These are phyloP conservation scores for Elgaria multicarinata DNA, from an alignment of 2,113 vertebrate species.

Conservation along the genomic window DNA sequence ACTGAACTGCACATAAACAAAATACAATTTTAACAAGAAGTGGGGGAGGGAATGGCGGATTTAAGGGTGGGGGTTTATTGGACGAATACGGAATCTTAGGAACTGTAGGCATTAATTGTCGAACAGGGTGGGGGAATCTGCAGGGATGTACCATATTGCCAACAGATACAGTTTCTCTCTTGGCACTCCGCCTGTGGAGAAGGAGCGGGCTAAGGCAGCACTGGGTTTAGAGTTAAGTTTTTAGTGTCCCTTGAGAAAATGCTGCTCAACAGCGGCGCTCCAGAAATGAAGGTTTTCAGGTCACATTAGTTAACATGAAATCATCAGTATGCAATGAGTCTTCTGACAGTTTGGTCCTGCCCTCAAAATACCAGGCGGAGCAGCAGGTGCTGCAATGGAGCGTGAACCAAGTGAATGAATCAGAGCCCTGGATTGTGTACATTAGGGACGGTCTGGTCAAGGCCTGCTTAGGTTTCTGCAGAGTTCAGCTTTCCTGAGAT, in stretches of 20 bases:
- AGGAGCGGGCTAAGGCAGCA: slow-evolving; percentile 12
- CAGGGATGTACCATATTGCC: slow-evolving; percentile 9
- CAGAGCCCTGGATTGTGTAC: slow-evolving; percentile 43
- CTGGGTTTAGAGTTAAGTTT: slow-evolving; percentile 46
- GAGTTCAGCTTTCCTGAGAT: background rate
- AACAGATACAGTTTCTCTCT: slow-evolving; percentile 16
- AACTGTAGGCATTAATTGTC: background rate
- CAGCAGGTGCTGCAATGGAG: slow-evolving; percentile 60
- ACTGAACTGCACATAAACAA: slow-evolving; percentile 54
- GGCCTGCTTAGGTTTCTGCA: slow-evolving; percentile 1
- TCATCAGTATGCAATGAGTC: slow-evolving; percentile 69
- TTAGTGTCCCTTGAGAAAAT: slow-evolving; percentile 43
- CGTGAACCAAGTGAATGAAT: slow-evolving; percentile 16
- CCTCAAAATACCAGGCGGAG: slow-evolving; percentile 37
- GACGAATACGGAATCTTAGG: slow-evolving; percentile 16
- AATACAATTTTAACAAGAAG: slow-evolving; percentile 31
- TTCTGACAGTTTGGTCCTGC: slow-evolving; percentile 48
- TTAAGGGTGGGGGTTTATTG: background rate
- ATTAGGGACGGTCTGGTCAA: slow-evolving; percentile 24
- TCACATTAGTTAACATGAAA: slow-evolving; percentile 56
- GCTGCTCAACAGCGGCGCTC: slow-evolving; percentile 60
- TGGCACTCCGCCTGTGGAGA: background rate
- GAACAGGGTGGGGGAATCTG: background rate
- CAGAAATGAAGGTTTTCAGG: slow-evolving; percentile 51
- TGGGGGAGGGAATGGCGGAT: slow-evolving; percentile 33